Conservation (phyloP, 2,797 vertebrate genomes). For the Varecia variegata region DNA sequence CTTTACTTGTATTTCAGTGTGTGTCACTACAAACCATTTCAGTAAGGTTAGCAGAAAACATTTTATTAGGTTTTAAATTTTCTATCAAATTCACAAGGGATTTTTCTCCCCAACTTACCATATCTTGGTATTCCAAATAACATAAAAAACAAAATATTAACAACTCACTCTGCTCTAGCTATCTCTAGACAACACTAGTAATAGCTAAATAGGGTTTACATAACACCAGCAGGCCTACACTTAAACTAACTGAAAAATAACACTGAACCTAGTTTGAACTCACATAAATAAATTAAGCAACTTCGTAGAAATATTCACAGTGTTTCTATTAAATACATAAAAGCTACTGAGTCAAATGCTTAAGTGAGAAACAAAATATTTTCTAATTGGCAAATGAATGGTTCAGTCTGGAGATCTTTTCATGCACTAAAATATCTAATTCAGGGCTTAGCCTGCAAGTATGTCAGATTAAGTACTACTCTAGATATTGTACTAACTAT, state of each 20-base stretch:
- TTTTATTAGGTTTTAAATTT: constrained; percentile 29
- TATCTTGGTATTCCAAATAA: constrained; percentile 29
- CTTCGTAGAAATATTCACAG: not conserved
- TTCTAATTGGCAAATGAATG: constrained; percentile 47
- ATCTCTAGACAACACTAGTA: constrained; percentile 1
- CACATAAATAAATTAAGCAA: constrained; percentile 46
- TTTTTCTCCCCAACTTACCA: not conserved
- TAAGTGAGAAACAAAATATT: not conserved
- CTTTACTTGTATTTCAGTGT: not conserved
- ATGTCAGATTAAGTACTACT: not conserved
- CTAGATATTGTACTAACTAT: not conserved
- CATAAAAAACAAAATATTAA: constrained; percentile 45
- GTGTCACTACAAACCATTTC: not conserved
- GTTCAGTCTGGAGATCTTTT: constrained; percentile 22
- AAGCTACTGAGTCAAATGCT: constrained; percentile 28
- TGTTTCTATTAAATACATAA: not conserved
- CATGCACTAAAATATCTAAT: not conserved
- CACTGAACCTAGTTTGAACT: constrained; percentile 44
- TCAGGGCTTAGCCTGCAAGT: not conserved
- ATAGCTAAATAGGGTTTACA: constrained; percentile 37
- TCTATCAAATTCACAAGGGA: constrained; percentile 22
- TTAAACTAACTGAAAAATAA: constrained; percentile 52
- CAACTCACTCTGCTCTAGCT: not conserved
- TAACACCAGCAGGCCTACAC: constrained; percentile 6
- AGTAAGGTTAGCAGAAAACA: not conserved